phyloP scores from a whole-genome alignment of 2,797 vertebrate genomes.

The Distichodus sexfasciatus region DNA sequence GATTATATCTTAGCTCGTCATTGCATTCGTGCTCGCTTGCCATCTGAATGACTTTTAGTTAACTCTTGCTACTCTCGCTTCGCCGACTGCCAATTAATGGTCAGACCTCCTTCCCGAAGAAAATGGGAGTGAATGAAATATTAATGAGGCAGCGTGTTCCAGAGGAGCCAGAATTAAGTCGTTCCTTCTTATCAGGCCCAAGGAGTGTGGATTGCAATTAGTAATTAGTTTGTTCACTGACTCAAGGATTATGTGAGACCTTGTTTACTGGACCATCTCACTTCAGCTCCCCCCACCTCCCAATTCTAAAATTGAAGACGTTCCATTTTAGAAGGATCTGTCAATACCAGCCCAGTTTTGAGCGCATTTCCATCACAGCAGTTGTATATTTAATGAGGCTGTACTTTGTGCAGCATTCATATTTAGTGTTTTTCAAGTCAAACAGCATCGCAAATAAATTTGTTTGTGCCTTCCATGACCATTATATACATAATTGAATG shows the following conservation, averaged over 20 bases:
- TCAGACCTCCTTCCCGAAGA: slow-evolving; percentile 64
- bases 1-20: slow-evolving; percentile 44
- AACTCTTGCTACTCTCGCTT: slow-evolving; percentile 62
- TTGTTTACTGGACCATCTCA: slow-evolving; percentile 27
- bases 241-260: slow-evolving; percentile 55
- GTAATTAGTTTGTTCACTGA: slow-evolving; percentile 41
- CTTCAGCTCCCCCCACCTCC: too few relatives aligned
- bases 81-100: slow-evolving; percentile 65
- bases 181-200: slow-evolving; percentile 53
- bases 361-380: not conserved
- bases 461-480: not conserved
- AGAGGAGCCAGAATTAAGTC: slow-evolving; percentile 52
- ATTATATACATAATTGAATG: not conserved
- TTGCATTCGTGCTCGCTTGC: slow-evolving; percentile 46
- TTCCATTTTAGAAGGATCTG: not conserved
- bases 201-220: slow-evolving; percentile 43
- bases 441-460: slow-evolving; percentile 6
- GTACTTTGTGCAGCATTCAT: not conserved
- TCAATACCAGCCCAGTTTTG: not conserved
- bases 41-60: slow-evolving; percentile 56
- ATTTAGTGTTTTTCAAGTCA: not conserved
- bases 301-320: not conserved
- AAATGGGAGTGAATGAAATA: slow-evolving; percentile 71
- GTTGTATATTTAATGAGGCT: slow-evolving; percentile 10
- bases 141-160: slow-evolving; percentile 65